phyloP scores from a whole-genome alignment of 2,888 invertebrate genomes.

The Drosophila trichaetosa region DNA sequence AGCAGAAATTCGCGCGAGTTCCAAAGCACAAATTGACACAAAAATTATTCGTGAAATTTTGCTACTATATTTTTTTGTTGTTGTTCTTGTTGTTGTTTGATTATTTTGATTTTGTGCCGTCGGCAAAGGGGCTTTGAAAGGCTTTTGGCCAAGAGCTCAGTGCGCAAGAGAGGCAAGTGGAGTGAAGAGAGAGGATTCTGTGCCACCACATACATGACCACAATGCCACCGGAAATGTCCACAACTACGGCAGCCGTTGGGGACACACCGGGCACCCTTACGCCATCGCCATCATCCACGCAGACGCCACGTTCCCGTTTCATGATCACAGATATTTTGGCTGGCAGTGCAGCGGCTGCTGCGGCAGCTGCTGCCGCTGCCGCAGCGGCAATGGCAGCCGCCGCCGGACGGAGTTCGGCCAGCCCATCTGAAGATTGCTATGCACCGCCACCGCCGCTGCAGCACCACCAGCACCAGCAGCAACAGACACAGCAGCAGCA shows the following conservation, averaged over 20 bases:
- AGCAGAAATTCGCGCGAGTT: constrained; percentile 21
- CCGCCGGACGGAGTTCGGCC: constrained; percentile 56
- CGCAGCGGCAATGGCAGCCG: constrained; percentile 62
- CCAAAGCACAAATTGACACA: constrained; percentile 16
- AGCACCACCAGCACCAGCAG: constrained; percentile 57
- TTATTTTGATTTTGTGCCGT: constrained; percentile 39
- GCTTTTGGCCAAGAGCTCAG: constrained; percentile 13
- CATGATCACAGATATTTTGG: constrained; percentile 95
- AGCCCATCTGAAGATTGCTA: constrained; percentile 62
- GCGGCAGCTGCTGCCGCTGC: constrained; percentile 74
- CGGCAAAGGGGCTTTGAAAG: constrained; percentile 37
- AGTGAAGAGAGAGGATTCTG: constrained; percentile 18
- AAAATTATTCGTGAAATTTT: constrained; percentile 13
- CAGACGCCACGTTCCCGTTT: constrained; percentile 90
- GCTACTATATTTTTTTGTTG: constrained; percentile 25
- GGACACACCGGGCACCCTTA: constrained; percentile 68
- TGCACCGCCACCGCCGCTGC: constrained; percentile 43
- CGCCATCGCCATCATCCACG: constrained; percentile 63
- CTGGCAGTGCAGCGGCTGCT: constrained; percentile 86
- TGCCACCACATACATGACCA: constrained; percentile 82
- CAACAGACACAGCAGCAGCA: constrained; percentile 66
- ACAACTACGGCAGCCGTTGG: constrained; percentile 78
- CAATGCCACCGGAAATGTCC: constrained; percentile 84
- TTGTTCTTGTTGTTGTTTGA: constrained; percentile 30
- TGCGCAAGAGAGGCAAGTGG: constrained; percentile 25